Evolutionary conservation across 2,113 vertebrate genomes (phyloP), one percentile per base, ranked within the genome.

Genomic region (Engystomops pustulosus): DNA sequence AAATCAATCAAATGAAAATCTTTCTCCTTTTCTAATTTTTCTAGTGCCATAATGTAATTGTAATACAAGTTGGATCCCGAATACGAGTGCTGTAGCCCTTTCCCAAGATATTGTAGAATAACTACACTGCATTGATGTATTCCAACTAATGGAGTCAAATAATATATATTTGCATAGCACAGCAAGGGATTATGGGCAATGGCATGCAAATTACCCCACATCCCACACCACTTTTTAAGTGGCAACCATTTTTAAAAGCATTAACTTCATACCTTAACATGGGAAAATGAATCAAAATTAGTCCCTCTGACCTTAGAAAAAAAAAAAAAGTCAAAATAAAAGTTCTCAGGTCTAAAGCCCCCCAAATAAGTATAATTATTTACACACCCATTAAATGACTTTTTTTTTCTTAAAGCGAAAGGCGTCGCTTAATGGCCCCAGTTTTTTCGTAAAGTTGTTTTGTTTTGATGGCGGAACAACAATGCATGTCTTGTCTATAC

Each of bases 381-480:
- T 79, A 62, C 55, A 79, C 32, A 79, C 34, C 72, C 53, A 34
- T 62, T 62, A 60, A 79, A 60, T 15, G 90, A 88, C 74, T 53
- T 90, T 91, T 92, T 90, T 88, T 47, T 90, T 91, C 88, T 90
- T 91, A 91, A 90, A 88, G 90, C 30, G 55, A 45, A 79, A 62
- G 25, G 53, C 38, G 55, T 18, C 51, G 86, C 91, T 92, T 90
- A 92, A 86, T 89, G 86, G 85, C 86, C n/a, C 86, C 88, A 89
- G 91, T 41, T 92, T 91, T 89, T 88, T n/a, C n/a, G 75, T 75
- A 86, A 94, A 93, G 89, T 93, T 92, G 91, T 89, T n/a, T 92
- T 93, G 91, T 90, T 89, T 87, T 94, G 92, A 93, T 94, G 93
- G 93, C n/a, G 20, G 91, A 93, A 90, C 91, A 88, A 90, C 91